phyloP scores from a whole-genome alignment of 2,113 vertebrate species.

The Marcusenius ussheri region DNA sequence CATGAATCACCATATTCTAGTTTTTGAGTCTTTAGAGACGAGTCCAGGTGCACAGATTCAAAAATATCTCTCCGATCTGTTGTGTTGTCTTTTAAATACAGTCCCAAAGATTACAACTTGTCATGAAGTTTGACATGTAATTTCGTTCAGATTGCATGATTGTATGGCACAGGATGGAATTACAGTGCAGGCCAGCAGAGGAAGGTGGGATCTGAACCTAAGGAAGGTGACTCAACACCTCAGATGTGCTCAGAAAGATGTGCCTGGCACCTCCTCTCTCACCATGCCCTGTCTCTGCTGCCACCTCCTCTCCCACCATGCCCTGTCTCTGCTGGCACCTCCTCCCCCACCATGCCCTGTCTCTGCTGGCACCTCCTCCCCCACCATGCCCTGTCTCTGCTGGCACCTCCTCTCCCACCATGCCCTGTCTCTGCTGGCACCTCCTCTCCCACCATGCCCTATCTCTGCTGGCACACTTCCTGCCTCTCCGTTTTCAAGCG shows the following conservation, averaged over 20 bases:
- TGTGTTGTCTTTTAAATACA: neutral
- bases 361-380: neutral
- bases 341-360: too few relatives aligned
- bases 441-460: neutral
- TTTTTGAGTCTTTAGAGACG: neutral
- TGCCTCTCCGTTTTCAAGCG: neutral
- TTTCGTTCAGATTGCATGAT: neutral
- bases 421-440: neutral
- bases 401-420: neutral
- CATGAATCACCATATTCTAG: neutral
- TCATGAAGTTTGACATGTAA: neutral
- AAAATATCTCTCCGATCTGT: neutral
- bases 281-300: neutral
- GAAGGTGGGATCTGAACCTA: neutral
- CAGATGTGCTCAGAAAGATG: neutral
- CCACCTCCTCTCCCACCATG: too few relatives aligned
- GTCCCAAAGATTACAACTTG: neutral
- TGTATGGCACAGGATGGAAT: neutral
- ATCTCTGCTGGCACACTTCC: neutral
- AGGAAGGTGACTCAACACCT: conserved; percentile 2
- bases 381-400: neutral
- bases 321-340: neutral
- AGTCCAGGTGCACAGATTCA: neutral
- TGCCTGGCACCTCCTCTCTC: neutral
- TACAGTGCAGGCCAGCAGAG: neutral